A percentile compares a stretch with the other conserved stretches of the same genome.
phyloP scores from a whole-genome alignment of 2,797 vertebrate genomes.

The Myripristis jacobus region DNA sequence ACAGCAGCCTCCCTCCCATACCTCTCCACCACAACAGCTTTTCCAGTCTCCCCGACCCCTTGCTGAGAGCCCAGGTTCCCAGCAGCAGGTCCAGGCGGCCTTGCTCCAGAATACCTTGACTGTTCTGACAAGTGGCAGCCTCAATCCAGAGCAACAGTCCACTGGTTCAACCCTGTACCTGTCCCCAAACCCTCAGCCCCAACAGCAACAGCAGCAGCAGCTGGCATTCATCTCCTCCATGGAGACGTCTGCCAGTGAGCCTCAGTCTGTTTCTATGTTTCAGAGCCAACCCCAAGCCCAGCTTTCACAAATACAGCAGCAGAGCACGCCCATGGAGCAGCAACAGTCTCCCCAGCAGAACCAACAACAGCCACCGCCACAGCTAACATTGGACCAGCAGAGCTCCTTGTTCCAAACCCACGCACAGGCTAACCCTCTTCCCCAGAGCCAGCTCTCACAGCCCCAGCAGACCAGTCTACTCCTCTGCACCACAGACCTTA shows the following conservation, averaged over 20 bases:
- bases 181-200: slow-evolving; percentile 87
- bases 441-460: slow-evolving; percentile 79
- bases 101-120: slow-evolving; percentile 91
- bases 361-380: slow-evolving; percentile 68
- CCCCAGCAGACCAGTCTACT: slow-evolving; percentile 87
- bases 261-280: slow-evolving; percentile 87
- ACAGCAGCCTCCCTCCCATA: slow-evolving; percentile 86
- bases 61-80: slow-evolving; percentile 88
- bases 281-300: slow-evolving; percentile 87
- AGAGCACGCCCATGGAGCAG: slow-evolving; percentile 86
- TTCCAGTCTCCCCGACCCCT: slow-evolving; percentile 94
- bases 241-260: slow-evolving; percentile 87
- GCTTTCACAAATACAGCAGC: slow-evolving; percentile 89
- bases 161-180: slow-evolving; percentile 88
- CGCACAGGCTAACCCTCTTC: slow-evolving; percentile 68
- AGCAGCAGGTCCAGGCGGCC: slow-evolving; percentile 91
- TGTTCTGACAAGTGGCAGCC: slow-evolving; percentile 87
- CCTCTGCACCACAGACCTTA: slow-evolving; percentile 89
- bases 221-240: slow-evolving; percentile 91
- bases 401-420: slow-evolving; percentile 82
- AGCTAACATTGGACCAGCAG: slow-evolving; percentile 79
- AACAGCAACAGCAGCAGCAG: slow-evolving; percentile 85
- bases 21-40: slow-evolving; percentile 94
- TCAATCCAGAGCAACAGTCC: slow-evolving; percentile 89
- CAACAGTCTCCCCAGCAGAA: slow-evolving; percentile 82